A percentile compares a stretch with the other conserved stretches of the same genome.
These are phyloP conservation scores for Neoaliturus tenellus DNA, from an alignment of 2,888 invertebrate genomes.

Conservation along the genomic window DNA sequence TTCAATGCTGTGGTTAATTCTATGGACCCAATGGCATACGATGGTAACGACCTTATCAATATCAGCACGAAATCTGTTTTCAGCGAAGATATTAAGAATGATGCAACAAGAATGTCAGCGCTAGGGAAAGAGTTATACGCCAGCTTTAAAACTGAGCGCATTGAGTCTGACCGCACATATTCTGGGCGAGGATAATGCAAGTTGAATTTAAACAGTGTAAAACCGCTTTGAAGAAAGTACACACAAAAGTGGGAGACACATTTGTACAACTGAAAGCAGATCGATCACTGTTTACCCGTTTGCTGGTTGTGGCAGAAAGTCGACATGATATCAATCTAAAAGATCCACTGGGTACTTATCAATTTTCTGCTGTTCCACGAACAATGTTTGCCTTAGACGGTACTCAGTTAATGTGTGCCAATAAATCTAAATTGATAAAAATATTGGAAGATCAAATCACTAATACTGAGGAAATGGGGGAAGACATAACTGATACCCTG, in stretches of 20 bases:
- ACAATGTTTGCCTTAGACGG: background rate
- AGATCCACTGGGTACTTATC: too few relatives aligned
- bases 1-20: conserved; percentile 19
- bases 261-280: too few relatives aligned
- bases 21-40: conserved; percentile 17
- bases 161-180: too few relatives aligned
- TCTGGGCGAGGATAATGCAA: too few relatives aligned
- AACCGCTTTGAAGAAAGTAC: too few relatives aligned
- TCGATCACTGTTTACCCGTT: too few relatives aligned
- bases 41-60: conserved; percentile 25
- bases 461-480: conserved; percentile 10
- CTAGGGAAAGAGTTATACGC: background rate
- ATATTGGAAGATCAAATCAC: background rate
- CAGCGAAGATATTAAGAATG: conserved; percentile 8
- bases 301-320: too few relatives aligned
- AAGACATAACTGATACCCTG: conserved; percentile 24
- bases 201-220: too few relatives aligned
- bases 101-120: background rate
- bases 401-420: conserved; percentile 9
- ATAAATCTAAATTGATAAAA: conserved; percentile 35
- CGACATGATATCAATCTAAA: too few relatives aligned
- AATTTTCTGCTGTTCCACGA: too few relatives aligned
- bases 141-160: too few relatives aligned
- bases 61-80: conserved; percentile 28
- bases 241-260: too few relatives aligned